Evolutionary conservation across 2,888 invertebrate genomes (phyloP).

Genomic region (Apotomis turbidana): DNA sequence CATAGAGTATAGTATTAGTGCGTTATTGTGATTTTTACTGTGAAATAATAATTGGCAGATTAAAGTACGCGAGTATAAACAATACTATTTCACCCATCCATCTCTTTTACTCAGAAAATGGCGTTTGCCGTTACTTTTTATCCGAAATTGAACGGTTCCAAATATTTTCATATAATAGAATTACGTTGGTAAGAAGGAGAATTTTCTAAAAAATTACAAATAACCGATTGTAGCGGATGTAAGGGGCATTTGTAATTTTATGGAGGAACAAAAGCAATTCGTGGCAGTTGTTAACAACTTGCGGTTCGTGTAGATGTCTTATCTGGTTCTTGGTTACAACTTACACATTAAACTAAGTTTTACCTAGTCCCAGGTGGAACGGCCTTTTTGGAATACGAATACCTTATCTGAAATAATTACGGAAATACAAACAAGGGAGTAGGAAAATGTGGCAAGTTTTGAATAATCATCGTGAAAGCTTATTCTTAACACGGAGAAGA

Average conservation of each 20-base stretch:
- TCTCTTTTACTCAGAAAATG: neutral
- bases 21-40: no score
- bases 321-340: slow-evolving; percentile 56
- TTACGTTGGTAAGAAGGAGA: neutral
- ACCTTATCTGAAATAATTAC: slow-evolving; percentile 52
- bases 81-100: neutral
- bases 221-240: slow-evolving; percentile 48
- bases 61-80: neutral
- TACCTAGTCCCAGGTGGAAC: slow-evolving; percentile 60
- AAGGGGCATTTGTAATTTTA: slow-evolving; percentile 65
- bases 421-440: slow-evolving; percentile 23
- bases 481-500: no score
- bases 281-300: slow-evolving; percentile 61
- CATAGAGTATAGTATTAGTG: no score
- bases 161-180: slow-evolving; percentile 6
- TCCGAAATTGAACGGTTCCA: neutral
- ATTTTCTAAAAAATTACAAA: slow-evolving; percentile 7
- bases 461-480: neutral
- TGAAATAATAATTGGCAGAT: no score
- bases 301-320: slow-evolving; percentile 64
- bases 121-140: neutral
- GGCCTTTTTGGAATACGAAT: slow-evolving; percentile 56
- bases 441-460: neutral
- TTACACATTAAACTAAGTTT: slow-evolving; percentile 64
- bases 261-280: slow-evolving; percentile 71